Conservation (phyloP, 2,797 vertebrate genomes). For the Lagodon rhomboides region DNA sequence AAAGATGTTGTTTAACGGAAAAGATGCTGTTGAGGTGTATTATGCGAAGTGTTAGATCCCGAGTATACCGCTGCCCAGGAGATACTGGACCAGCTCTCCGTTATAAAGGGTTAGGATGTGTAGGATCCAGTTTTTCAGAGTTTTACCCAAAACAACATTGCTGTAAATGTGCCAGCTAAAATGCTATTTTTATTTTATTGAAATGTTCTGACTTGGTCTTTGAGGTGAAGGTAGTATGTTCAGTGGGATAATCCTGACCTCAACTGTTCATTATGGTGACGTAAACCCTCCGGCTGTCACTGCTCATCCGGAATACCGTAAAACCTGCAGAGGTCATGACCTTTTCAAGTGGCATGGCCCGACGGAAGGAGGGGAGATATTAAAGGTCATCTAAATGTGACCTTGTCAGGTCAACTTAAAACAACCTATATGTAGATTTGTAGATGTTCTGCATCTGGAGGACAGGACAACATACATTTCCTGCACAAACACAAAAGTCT, state of each 20-base stretch:
- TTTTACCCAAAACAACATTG: background rate
- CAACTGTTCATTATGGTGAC: conserved; percentile 33
- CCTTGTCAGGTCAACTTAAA: conserved; percentile 28
- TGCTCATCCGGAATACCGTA: background rate
- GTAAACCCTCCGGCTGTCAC: conserved; percentile 51
- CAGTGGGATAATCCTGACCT: conserved; percentile 51
- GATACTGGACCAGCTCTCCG: too few species aligned
- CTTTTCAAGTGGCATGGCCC: conserved; percentile 25
- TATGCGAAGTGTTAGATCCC: background rate
- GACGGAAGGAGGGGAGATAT: conserved; percentile 20
- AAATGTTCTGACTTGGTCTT: conserved; percentile 29
- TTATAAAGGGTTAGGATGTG: too few species aligned
- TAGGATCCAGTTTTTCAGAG: background rate
- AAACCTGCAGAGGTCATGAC: conserved; percentile 47
- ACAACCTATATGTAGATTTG: conserved; percentile 13
- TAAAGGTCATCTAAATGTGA: conserved; percentile 54
- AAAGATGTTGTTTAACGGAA: background rate
- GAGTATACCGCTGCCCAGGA: too few species aligned
- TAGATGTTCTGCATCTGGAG: conserved; percentile 11
- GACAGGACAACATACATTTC: conserved; percentile 1
- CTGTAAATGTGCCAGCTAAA: background rate
- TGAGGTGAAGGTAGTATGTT: conserved; percentile 25
- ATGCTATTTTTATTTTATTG: background rate
- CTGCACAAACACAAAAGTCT: conserved; percentile 14
- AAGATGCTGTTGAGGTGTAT: background rate